Evolutionary conservation across 2,797 vertebrate species (phyloP).

Genomic region (Melanotaenia boesemani): DNA sequence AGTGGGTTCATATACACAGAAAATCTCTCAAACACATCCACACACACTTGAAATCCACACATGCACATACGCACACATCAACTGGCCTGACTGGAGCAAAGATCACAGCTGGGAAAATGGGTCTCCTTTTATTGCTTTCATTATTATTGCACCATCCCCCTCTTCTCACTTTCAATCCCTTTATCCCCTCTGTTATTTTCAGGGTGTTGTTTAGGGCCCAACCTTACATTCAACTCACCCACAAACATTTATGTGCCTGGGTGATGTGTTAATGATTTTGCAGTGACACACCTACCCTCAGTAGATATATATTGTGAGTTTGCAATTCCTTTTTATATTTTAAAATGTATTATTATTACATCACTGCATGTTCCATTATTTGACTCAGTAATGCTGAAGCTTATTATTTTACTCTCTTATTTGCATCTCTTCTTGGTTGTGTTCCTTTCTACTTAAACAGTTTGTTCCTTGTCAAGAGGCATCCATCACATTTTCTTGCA

Average conservation of each 20-base stretch:
- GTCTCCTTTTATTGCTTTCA: conserved; percentile 71
- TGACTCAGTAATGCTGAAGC: conserved; percentile 1
- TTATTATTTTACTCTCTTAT: conserved; percentile 27
- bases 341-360: conserved; percentile 8
- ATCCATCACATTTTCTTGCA: conserved; percentile 63
- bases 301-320: conserved; percentile 29
- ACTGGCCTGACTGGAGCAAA: conserved; percentile 50
- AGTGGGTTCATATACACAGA: conserved; percentile 43
- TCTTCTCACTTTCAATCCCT: conserved; percentile 34
- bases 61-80: conserved; percentile 13
- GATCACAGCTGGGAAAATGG: conserved; percentile 68
- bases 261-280: conserved; percentile 59
- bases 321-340: not conserved
- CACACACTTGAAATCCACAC: conserved; percentile 6
- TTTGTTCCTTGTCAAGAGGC: conserved; percentile 62
- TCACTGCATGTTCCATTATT: conserved; percentile 19
- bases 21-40: not conserved
- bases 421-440: conserved; percentile 20
- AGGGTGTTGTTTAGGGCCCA: conserved; percentile 59
- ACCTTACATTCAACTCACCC: conserved; percentile 38
- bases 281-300: conserved; percentile 38
- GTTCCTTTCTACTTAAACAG: conserved; percentile 34
- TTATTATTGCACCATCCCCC: conserved; percentile 61
- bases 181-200: conserved; percentile 47
- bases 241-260: conserved; percentile 47